Base-by-base conservation (phyloP, 2,113 vertebrate species). In the Nyctibius bracteatus region DNA sequence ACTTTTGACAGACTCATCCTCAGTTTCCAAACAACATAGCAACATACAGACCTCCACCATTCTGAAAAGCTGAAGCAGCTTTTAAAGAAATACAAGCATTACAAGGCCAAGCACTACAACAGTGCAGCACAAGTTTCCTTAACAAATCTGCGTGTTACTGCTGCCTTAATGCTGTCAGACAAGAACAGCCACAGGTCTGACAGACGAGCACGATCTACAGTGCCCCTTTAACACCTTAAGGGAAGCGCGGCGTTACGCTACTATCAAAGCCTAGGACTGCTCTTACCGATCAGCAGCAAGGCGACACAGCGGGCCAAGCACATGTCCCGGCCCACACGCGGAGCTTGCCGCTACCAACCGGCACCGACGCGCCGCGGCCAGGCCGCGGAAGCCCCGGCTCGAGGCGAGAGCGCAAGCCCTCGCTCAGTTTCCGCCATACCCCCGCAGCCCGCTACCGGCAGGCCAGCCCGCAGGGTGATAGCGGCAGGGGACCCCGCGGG, bases 391-490 rank as follows among this genome's bases (percentile, higher is more conserved):
- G 4, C 2, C 4, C 0, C 4, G 2, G 14, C 13, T 21, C 22
- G 5, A 7, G 2, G 3, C 3, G 0, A 2, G 3, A 13, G 1
- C 3, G 1, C 8, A 4, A 12, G 1, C 5, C 6, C 12, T 2
- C 22, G 1, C 14, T 16, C 8, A 6, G 10, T 4, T 24, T 3
- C 12, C 8, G 1, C 67, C 92, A 94, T 84, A 70, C 1, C 12
- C 0, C 18, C 22, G 0, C 46, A 14, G 14, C 2, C 23, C 3
- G 1, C 43, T 10, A 5, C 12, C 0, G 9, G 0, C 1, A 2
- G 3, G 2, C 4, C 10, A 0, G 6, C 4, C 3, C 3, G 1
- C 0, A 6, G 0, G 3, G 2, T 0, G 1, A 0, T 5, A 0
- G 2, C 3, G 1, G 1, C 7, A 2, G 0, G 0, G 6, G 6